Conservation (phyloP, 2,888 invertebrate genomes). For the Sussaba pulchella region DNA sequence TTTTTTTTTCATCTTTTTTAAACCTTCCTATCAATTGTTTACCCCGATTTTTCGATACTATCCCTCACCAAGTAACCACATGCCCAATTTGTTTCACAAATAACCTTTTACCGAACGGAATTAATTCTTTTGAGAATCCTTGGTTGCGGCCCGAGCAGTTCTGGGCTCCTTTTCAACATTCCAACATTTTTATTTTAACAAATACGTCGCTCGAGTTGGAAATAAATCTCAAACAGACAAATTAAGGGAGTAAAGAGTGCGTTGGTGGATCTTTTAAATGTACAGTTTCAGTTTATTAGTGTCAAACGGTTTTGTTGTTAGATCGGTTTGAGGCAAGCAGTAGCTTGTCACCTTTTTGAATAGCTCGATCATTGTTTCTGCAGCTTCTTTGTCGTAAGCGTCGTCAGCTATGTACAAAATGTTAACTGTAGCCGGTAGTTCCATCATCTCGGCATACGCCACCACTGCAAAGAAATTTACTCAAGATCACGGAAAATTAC, state of each 20-base stretch:
- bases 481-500: too few species aligned
- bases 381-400: conserved; percentile 77
- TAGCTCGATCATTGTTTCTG: conserved; percentile 76
- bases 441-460: conserved; percentile 77
- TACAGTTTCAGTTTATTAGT: conserved; percentile 61
- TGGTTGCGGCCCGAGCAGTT: too few species aligned
- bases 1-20: not conserved
- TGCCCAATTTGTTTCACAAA: too few species aligned
- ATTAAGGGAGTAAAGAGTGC: too few species aligned
- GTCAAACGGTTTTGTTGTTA: conserved; percentile 63
- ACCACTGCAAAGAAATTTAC: conserved; percentile 74
- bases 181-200: too few species aligned
- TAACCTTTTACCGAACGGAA: too few species aligned
- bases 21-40: not conserved
- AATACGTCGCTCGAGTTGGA: too few species aligned
- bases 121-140: too few species aligned
- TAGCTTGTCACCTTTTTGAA: conserved; percentile 73
- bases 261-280: conserved; percentile 50
- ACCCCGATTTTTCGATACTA: too few species aligned
- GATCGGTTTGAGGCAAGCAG: conserved; percentile 43
- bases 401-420: conserved; percentile 80
- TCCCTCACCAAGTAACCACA: too few species aligned
- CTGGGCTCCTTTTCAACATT: too few species aligned
- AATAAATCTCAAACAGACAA: too few species aligned
- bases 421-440: conserved; percentile 76